Percentiles rank a stretch among this genome's conserved stretches.
phyloP scores from a whole-genome alignment of 2,888 invertebrate genomes.

The Troides helena region DNA sequence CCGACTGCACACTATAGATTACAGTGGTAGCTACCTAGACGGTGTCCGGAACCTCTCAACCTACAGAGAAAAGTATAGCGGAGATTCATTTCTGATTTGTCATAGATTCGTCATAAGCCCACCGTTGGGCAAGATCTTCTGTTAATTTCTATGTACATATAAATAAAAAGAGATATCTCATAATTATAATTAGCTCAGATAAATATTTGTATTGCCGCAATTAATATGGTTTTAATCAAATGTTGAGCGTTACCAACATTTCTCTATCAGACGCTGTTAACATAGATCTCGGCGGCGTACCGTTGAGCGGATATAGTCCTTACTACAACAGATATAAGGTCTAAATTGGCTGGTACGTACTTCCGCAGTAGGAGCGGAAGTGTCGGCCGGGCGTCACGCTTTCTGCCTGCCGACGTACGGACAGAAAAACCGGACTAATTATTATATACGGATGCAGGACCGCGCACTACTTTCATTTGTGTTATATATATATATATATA shows the following conservation, averaged over 20 bases:
- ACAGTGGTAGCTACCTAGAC: too few relatives aligned
- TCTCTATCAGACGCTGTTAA: slow-evolving; percentile 20
- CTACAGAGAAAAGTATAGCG: too few relatives aligned
- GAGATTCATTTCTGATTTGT: too few relatives aligned
- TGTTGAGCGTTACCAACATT: slow-evolving; percentile 8
- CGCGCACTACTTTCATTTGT: slow-evolving; percentile 51
- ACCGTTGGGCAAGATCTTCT: too few relatives aligned
- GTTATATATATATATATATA: slow-evolving; percentile 15
- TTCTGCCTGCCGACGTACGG: slow-evolving; percentile 57
- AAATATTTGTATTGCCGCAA: neutral
- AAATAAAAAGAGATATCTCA: too few relatives aligned
- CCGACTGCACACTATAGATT: too few relatives aligned
- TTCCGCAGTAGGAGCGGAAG: slow-evolving; percentile 40
- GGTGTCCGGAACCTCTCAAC: too few relatives aligned
- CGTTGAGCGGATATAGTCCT: slow-evolving; percentile 11
- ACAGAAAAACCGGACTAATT: slow-evolving; percentile 50
- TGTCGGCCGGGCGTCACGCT: slow-evolving; percentile 55
- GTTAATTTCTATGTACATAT: too few relatives aligned
- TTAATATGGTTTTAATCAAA: slow-evolving; percentile 21
- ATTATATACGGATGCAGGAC: slow-evolving; percentile 50
- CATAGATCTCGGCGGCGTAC: slow-evolving; percentile 18
- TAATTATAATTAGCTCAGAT: too few relatives aligned
- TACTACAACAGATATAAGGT: slow-evolving; percentile 22
- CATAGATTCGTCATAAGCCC: too few relatives aligned
- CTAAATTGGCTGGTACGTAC: slow-evolving; percentile 11